These are phyloP conservation scores for Meganola albula DNA, from an alignment of 2,888 invertebrate species.

Conservation along the genomic window DNA sequence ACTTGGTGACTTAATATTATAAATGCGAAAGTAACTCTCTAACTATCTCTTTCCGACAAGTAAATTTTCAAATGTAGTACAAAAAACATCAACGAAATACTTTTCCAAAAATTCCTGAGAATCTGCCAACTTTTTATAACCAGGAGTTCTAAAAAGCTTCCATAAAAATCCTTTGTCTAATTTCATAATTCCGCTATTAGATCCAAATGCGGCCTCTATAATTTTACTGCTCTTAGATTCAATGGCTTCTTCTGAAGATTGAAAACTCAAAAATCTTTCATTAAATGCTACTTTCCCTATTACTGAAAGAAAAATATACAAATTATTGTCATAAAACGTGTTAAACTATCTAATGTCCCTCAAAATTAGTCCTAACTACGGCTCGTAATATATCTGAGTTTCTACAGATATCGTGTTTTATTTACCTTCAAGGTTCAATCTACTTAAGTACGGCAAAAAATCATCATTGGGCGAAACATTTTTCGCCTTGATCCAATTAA, in stretches of 20 bases:
- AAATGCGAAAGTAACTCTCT: too few species aligned
- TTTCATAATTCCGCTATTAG: conserved; percentile 83
- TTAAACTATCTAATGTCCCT: too few species aligned
- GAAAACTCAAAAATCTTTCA: conserved; percentile 82
- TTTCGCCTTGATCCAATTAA: conserved; percentile 58
- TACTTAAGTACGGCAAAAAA: conserved; percentile 82
- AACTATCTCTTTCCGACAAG: too few species aligned
- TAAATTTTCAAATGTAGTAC: too few species aligned
- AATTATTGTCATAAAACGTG: too few species aligned
- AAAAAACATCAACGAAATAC: too few species aligned
- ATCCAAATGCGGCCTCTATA: conserved; percentile 84
- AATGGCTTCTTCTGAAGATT: conserved; percentile 72
- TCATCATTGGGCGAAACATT: conserved; percentile 62
- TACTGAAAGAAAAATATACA: conserved; percentile 80
- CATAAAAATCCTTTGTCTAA: conserved; percentile 86
- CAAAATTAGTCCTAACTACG: too few species aligned
- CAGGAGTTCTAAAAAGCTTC: conserved; percentile 83
- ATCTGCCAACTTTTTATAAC: conserved; percentile 81
- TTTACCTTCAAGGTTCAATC: conserved; percentile 89
- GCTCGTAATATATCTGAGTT: too few species aligned
- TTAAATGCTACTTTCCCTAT: conserved; percentile 85
- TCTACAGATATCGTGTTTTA: too few species aligned
- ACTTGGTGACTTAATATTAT: too few species aligned
- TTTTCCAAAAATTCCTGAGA: conserved; percentile 85
- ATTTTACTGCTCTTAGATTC: conserved; percentile 81